These are phyloP conservation scores for Empis livida DNA, from an alignment of 2,888 invertebrate genomes.

Conservation along the genomic window DNA sequence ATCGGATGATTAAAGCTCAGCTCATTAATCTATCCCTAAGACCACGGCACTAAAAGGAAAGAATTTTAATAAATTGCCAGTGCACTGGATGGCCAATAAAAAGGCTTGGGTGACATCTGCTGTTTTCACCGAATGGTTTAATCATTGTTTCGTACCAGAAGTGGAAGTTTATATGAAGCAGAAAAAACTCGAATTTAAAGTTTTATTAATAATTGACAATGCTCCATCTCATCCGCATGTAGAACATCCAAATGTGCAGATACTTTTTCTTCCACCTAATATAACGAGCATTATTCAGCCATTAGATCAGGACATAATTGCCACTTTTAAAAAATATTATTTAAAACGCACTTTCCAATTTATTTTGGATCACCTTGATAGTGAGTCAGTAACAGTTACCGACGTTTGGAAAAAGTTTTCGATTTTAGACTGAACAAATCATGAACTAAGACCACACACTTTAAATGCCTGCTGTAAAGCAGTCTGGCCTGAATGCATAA, in stretches of 20 bases:
- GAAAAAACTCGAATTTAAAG: conserved; percentile 14
- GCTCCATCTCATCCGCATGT: conserved; percentile 14
- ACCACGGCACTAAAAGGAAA: conserved; percentile 16
- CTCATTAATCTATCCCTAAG: conserved; percentile 16
- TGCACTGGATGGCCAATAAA: conserved; percentile 18
- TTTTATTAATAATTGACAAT: conserved; percentile 16
- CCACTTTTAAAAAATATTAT: conserved; percentile 11
- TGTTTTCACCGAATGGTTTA: conserved; percentile 10
- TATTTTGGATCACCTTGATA: conserved; percentile 7
- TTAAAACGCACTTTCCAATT: conserved; percentile 10
- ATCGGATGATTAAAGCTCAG: no score
- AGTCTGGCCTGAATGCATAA: no score
- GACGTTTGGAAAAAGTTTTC: not conserved
- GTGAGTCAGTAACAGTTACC: no score
- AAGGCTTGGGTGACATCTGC: conserved; percentile 16
- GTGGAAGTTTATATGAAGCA: conserved; percentile 9
- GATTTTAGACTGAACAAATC: not conserved
- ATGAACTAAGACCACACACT: not conserved
- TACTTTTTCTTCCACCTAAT: conserved; percentile 20
- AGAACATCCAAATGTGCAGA: conserved; percentile 13
- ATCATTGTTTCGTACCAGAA: conserved; percentile 10
- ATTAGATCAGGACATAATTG: conserved; percentile 16
- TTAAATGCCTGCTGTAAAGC: no score
- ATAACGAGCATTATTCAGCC: conserved; percentile 19
- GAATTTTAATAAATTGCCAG: conserved; percentile 15